phyloP scores from a whole-genome alignment of 2,113 vertebrate species.

The Microcebus tavaratra region DNA sequence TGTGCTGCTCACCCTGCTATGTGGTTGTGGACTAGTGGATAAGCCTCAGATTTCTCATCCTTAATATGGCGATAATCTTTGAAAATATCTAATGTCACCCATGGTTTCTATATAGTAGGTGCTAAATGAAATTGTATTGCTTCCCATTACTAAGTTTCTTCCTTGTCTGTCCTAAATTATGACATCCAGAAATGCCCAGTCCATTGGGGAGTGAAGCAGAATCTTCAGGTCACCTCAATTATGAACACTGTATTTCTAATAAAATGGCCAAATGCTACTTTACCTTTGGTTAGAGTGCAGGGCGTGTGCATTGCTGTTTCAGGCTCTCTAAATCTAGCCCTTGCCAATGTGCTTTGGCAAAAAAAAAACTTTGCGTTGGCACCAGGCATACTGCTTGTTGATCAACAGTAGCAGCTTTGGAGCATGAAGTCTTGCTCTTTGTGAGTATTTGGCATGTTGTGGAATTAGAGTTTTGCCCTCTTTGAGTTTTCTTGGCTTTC shows the following conservation, averaged over 20 bases:
- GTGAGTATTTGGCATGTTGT: conserved; percentile 19
- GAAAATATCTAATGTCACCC: neutral
- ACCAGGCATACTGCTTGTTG: neutral
- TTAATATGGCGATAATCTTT: conserved; percentile 2
- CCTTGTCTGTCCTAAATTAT: neutral
- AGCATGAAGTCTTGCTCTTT: neutral
- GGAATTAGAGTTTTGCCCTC: conserved; percentile 42
- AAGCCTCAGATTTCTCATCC: neutral
- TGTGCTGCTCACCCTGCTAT: neutral
- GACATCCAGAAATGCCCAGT: neutral
- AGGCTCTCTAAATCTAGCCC: neutral
- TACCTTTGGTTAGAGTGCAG: neutral
- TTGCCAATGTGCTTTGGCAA: conserved; percentile 12
- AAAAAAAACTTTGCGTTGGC: neutral
- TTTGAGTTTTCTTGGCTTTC: conserved; percentile 36
- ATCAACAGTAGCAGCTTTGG: conserved; percentile 9
- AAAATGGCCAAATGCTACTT: neutral
- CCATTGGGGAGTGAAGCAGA: neutral
- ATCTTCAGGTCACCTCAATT: neutral
- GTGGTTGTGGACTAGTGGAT: neutral
- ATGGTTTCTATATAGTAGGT: neutral
- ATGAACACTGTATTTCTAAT: neutral
- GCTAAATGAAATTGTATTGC: neutral
- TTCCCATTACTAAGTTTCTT: neutral
- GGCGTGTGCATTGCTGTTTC: neutral